Conservation (phyloP, 2,797 vertebrate species). For the Octomys mimax region DNA sequence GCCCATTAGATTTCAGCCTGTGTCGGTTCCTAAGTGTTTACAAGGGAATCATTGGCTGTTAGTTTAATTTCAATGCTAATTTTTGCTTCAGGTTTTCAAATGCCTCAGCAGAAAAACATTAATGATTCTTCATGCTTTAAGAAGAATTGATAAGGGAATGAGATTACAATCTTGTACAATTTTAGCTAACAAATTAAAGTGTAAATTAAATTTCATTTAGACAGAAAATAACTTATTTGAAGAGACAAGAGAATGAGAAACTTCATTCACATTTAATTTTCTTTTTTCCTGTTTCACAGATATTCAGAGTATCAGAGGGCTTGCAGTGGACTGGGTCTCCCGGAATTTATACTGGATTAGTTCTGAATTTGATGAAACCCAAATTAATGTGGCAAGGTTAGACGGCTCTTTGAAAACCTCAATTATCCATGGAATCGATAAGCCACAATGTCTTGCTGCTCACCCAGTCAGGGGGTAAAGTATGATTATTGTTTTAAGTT, state of each 20-base stretch:
- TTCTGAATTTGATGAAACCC: conserved; percentile 98
- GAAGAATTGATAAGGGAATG: conserved; percentile 74
- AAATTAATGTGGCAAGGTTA: conserved; percentile 98
- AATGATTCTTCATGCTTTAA: conserved; percentile 77
- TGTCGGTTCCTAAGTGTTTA: conserved; percentile 65
- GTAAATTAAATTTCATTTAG: conserved; percentile 55
- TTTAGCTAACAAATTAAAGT: conserved; percentile 79
- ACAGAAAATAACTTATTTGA: no score
- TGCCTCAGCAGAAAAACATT: conserved; percentile 71
- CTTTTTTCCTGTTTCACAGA: conserved; percentile 90
- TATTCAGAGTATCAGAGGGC: conserved; percentile 96
- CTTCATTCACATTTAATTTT: conserved; percentile 74
- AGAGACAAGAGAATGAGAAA: no score
- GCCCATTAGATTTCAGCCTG: conserved; percentile 41
- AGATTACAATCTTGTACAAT: conserved; percentile 74
- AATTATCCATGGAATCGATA: conserved; percentile 98
- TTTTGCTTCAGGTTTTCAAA: conserved; percentile 78
- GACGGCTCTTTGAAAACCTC: conserved; percentile 99
- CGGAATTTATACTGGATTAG: conserved; percentile 99
- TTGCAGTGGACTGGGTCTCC: conserved; percentile 98
- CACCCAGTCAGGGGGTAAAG: conserved; percentile 98
- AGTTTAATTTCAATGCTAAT: conserved; percentile 80
- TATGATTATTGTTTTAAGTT: conserved; percentile 73
- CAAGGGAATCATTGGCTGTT: conserved; percentile 69
- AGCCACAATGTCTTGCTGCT: conserved; percentile 96